A percentile compares a stretch with the other conserved stretches of the same genome.
phyloP scores from a whole-genome alignment of 2,888 invertebrate genomes.

The Dynastes hyllus region DNA sequence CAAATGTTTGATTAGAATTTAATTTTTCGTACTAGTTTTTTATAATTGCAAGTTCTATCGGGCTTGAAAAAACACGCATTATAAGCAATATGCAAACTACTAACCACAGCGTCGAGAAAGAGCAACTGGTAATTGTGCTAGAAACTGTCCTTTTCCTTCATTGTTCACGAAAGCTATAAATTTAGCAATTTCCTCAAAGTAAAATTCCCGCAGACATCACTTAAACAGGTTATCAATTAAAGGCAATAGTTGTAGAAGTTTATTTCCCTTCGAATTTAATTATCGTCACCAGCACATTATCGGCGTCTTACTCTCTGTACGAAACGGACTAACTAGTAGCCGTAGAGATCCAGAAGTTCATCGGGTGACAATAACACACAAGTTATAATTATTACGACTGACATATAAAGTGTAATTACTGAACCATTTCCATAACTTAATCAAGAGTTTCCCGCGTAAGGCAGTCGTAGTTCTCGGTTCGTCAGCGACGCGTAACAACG shows the following conservation, averaged over 20 bases:
- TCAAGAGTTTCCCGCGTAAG: constrained; percentile 26
- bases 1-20: no score
- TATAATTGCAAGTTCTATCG: no score
- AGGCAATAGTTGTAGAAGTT: background rate
- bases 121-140: no score
- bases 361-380: constrained; percentile 41
- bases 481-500: constrained; percentile 33
- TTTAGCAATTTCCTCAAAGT: no score
- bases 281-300: background rate
- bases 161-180: no score
- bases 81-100: no score
- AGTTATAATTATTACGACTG: constrained; percentile 45
- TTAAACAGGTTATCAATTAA: background rate
- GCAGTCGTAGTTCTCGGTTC: constrained; percentile 26
- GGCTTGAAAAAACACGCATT: no score
- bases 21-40: no score
- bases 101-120: no score
- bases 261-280: background rate
- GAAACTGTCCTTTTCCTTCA: no score
- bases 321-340: background rate
- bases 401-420: constrained; percentile 40
- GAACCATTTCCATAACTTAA: constrained; percentile 40
- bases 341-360: constrained; percentile 25
- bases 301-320: constrained; percentile 3
- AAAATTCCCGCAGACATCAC: background rate